Evolutionary conservation across 2,113 vertebrate genomes (phyloP), one percentile per base, ranked within the genome.

Genomic region (Ariopsis seemanni): DNA sequence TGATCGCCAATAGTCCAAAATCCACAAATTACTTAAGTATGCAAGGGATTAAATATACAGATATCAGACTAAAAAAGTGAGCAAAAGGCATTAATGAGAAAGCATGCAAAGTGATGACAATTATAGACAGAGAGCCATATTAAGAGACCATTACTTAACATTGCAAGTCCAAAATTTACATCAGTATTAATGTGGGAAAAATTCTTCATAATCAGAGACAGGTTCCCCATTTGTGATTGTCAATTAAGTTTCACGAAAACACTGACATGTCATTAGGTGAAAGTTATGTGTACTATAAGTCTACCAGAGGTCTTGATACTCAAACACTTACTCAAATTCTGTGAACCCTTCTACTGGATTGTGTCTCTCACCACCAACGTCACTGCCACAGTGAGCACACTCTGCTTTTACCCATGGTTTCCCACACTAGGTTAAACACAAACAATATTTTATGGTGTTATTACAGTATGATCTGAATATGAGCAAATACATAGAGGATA

Each of bases 371-470:
- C 89, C 89, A 85, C 89, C 89, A 82, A 90, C 67, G 6, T 65
- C 25, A 58, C 27, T 55, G 12, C 42, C 11, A 74, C 90, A 90
- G 53, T 25, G 25, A 30, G 52, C 3, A 11, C 90, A 90, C 18
- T 2, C 20, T 25, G 1, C 11, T 74, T 20, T 77, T 34, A 57
- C 79, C 14, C 1, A 9, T 2, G 90, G 90, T 27, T 1, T 84
- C 53, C 90, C 90, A 87, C 88, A 89, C 90, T 90, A 20, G 52
- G 65, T 62, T 85, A 34, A 86, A 85, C 48, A 80, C 42, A 77
- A 34, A 7, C 55, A 60, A 48, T 30, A 63, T 20, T 11, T 1
- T 14, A 53, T 71, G 22, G 58, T 34, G 9, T 65, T 55, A 48
- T 22, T 52, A 30, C 48, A 83, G 34, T 75, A 72, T 77, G 50